Evolutionary conservation across 1,140 invertebrate genomes (phyloP), one percentile per base, ranked within the genome.

Genomic region (Sycobia sp.): DNA sequence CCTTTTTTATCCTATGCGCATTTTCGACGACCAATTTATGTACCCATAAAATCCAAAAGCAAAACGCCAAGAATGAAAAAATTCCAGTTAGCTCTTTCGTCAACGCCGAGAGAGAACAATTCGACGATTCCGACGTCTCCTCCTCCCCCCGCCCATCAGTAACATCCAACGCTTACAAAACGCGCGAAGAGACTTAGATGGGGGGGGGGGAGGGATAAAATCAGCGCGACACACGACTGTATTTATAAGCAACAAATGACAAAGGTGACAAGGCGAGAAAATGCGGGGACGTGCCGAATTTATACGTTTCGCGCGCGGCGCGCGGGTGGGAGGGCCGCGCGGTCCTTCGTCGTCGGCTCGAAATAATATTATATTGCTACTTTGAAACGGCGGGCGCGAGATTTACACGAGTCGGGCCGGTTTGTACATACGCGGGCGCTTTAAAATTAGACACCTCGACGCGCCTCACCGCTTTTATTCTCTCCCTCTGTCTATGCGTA

Each of bases 181-280:
- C n/a, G n/a, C n/a, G n/a, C n/a, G n/a, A n/a, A n/a, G n/a, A n/a
- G n/a, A n/a, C n/a, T n/a, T n/a, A n/a, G n/a, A n/a, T n/a, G n/a
- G n/a, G n/a, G n/a, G n/a, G n/a, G n/a, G n/a, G n/a, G n/a, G n/a
- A n/a, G n/a, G n/a, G n/a, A n/a, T n/a, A n/a, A n/a, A n/a, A n/a
- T n/a, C n/a, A n/a, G 10, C 23, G 20, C 11, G 9, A 32, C 4
- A 49, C 50, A 47, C 43, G 44, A 66, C 55, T 66, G 70, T 79
- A 79, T 79, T 79, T 80, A 77, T 76, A 79, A 74, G 72, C 73
- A 75, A 75, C 74, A 75, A 79, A 81, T 78, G 79, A 81, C 76
- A 77, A 71, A 74, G 73, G 70, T 79, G 79, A 78, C 77, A 76
- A 74, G 76, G 71, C 79, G 76, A 77, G 78, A 75, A 76, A 79